Evolutionary conservation across 1,140 invertebrate genomes (phyloP).

Genomic region (Pollicipes pollicipes): DNA sequence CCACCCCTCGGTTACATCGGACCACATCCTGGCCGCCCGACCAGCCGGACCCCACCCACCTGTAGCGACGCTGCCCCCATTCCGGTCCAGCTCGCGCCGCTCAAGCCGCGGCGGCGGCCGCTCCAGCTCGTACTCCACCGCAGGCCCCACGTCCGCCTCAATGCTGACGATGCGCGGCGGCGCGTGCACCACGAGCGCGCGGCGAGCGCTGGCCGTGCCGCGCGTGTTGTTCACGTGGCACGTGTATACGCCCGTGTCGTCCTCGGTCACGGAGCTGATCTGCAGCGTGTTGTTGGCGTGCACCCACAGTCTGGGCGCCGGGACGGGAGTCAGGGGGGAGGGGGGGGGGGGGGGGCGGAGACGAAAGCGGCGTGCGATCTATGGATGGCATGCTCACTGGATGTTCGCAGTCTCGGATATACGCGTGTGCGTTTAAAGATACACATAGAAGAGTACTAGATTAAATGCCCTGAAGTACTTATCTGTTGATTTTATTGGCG

Average conservation of each 20-base stretch:
- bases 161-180: neutral
- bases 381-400: no score
- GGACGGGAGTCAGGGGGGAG: no score
- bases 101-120: neutral
- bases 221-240: slow-evolving; percentile 22
- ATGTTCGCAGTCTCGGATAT: no score
- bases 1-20: no score
- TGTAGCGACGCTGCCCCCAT: neutral
- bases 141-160: neutral
- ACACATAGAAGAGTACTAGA: no score
- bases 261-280: slow-evolving; percentile 20
- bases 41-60: no score
- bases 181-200: neutral
- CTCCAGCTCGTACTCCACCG: neutral
- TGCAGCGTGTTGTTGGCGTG: neutral
- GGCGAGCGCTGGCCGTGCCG: slow-evolving; percentile 17
- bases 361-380: no score
- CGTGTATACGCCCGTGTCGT: slow-evolving; percentile 21
- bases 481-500: no score
- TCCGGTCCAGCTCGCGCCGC: neutral
- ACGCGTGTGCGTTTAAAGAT: no score
- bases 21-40: no score
- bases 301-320: neutral
- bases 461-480: no score
- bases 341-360: no score